Evolutionary conservation across 2,888 invertebrate genomes (phyloP).

Genomic region (Pasiphila rectangulata): DNA sequence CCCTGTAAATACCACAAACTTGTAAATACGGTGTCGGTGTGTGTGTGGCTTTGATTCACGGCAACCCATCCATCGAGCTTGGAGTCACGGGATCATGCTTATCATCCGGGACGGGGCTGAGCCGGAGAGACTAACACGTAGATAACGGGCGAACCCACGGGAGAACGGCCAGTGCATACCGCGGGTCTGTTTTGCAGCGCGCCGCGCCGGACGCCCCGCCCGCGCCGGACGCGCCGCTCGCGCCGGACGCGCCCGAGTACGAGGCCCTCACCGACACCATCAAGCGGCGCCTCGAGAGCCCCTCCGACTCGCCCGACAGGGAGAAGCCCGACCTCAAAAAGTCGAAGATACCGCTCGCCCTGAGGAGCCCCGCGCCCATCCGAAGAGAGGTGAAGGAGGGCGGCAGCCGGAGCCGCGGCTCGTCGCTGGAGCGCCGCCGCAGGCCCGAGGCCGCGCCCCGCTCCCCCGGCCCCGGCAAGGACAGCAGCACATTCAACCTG

Average conservation of each 20-base stretch:
- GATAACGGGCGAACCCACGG: constrained; percentile 15
- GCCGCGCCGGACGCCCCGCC: constrained; percentile 26
- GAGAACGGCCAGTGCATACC: constrained; percentile 16
- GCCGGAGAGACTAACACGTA: constrained; percentile 29
- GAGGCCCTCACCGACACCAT: constrained; percentile 84
- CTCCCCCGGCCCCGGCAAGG: constrained; percentile 63
- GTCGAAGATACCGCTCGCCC: constrained; percentile 69
- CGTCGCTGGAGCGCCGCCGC: constrained; percentile 48
- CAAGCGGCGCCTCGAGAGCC: constrained; percentile 79
- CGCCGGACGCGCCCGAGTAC: constrained; percentile 58
- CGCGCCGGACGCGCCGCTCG: constrained; percentile 26
- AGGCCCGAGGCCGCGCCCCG: constrained; percentile 40
- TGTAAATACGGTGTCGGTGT: constrained; percentile 31
- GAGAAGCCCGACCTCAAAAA: constrained; percentile 64
- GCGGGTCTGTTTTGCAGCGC: constrained; percentile 57
- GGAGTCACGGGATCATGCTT: constrained; percentile 29
- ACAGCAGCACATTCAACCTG: constrained; percentile 83
- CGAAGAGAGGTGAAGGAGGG: constrained; percentile 57
- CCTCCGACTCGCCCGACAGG: constrained; percentile 63
- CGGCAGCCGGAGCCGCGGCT: constrained; percentile 51
- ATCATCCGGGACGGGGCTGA: constrained; percentile 17
- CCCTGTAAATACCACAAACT: constrained; percentile 22
- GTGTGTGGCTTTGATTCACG: constrained; percentile 22
- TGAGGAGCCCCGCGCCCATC: constrained; percentile 66
- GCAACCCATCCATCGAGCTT: constrained; percentile 16